Evolutionary conservation across 2,888 invertebrate genomes (phyloP).

Genomic region (Glaucopsyche alexis): DNA sequence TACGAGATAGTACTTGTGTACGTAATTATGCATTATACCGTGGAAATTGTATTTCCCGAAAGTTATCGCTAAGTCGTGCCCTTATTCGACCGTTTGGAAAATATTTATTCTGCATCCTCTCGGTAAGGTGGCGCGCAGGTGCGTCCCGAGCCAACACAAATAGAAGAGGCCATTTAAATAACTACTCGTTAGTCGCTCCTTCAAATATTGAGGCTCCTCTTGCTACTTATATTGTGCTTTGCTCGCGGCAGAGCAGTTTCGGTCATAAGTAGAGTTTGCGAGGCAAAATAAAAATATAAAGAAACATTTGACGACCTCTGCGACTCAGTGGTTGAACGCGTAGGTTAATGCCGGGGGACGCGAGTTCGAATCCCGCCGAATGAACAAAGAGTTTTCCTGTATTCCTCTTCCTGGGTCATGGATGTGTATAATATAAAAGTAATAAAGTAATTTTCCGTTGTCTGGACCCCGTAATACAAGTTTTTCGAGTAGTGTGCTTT

Average conservation of each 20-base stretch:
- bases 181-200: conserved; percentile 44
- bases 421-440: too few relatives aligned
- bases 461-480: too few relatives aligned
- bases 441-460: too few relatives aligned
- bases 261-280: not conserved
- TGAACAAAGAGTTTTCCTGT: too few relatives aligned
- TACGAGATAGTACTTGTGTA: not conserved
- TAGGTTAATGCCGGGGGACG: too few relatives aligned
- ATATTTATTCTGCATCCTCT: conserved; percentile 77
- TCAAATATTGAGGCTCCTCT: not conserved
- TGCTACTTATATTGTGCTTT: not conserved
- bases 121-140: conserved; percentile 72
- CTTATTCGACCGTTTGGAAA: conserved; percentile 72
- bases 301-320: too few relatives aligned
- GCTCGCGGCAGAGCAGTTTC: not conserved
- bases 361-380: too few relatives aligned
- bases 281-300: not conserved
- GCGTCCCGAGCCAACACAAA: conserved; percentile 73
- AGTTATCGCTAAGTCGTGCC: conserved; percentile 69
- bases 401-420: too few relatives aligned
- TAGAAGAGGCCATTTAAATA: conserved; percentile 68
- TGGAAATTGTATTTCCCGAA: conserved; percentile 53
- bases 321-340: too few relatives aligned
- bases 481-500: too few relatives aligned
- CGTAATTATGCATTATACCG: not conserved